These are phyloP conservation scores for Cyrtorhinus lividipennis DNA, from an alignment of 1,140 invertebrate genomes.

Conservation along the genomic window DNA sequence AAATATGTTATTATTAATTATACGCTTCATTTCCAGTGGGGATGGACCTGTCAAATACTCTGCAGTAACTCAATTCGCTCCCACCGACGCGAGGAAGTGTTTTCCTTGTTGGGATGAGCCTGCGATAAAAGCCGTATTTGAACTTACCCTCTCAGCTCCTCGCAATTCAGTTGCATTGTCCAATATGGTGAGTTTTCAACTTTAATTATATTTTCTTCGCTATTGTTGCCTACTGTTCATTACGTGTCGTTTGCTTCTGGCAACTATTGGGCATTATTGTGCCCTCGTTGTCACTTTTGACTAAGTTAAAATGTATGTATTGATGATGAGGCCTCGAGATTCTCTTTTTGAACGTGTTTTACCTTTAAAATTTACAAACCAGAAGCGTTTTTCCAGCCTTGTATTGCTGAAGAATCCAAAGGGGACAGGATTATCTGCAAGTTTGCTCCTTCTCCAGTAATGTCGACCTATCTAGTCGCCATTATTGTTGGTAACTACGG, in stretches of 20 bases:
- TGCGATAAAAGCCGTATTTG: constrained; percentile 39
- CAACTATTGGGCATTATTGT: no score
- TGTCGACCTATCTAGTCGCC: constrained; percentile 25
- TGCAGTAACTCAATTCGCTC: constrained; percentile 72
- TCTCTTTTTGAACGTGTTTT: no score
- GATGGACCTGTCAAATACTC: neutral
- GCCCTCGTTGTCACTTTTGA: no score
- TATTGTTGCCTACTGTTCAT: no score
- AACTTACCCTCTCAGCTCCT: constrained; percentile 21
- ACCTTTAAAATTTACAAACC: neutral
- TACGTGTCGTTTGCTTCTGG: no score
- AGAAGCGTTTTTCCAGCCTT: neutral
- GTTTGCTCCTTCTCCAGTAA: constrained; percentile 21
- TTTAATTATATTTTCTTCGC: no score
- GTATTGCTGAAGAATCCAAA: neutral
- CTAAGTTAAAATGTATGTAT: no score
- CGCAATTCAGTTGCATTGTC: constrained; percentile 20
- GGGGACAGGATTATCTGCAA: neutral
- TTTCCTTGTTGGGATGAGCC: constrained; percentile 96
- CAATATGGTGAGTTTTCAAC: no score
- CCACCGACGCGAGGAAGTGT: constrained; percentile 65
- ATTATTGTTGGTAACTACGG: neutral
- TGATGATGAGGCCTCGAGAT: no score
- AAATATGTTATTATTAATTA: no score
- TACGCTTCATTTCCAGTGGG: no score